Conservation (phyloP, 2,113 vertebrate species). For the Lepus timidus region DNA sequence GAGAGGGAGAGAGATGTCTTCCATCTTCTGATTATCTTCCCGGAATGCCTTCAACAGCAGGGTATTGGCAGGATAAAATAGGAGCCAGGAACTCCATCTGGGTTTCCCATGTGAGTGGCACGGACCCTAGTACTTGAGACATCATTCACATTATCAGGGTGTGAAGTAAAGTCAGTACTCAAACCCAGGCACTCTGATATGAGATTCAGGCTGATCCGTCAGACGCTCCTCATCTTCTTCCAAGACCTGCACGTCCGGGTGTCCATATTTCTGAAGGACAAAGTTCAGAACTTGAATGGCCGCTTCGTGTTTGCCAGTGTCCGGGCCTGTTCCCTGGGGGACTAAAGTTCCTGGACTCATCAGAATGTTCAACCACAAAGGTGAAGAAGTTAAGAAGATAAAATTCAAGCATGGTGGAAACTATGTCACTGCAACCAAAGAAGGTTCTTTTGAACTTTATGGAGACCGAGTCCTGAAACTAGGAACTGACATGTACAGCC, state of each 20-base stretch:
- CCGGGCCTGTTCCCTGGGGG: conserved; percentile 95
- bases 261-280: conserved; percentile 98
- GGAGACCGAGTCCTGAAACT: conserved; percentile 97
- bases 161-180: no score
- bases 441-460: conserved; percentile 96
- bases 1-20: no score
- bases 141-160: no score
- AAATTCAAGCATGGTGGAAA: conserved; percentile 93
- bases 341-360: conserved; percentile 95
- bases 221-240: no score
- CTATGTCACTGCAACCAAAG: conserved; percentile 91
- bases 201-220: no score
- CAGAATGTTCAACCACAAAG: conserved; percentile 93
- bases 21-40: no score
- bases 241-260: conserved; percentile 84
- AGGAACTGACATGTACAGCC: conserved; percentile 98
- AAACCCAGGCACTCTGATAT: no score
- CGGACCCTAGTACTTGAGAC: no score
- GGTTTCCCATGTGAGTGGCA: no score
- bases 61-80: no score
- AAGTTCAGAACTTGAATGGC: conserved; percentile 98
- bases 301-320: conserved; percentile 96
- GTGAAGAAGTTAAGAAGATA: conserved; percentile 91
- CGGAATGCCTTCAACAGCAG: no score
- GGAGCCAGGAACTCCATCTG: no score